Evolutionary conservation across 2,797 vertebrate genomes (phyloP).

Genomic region (Thamnophis elegans): DNA sequence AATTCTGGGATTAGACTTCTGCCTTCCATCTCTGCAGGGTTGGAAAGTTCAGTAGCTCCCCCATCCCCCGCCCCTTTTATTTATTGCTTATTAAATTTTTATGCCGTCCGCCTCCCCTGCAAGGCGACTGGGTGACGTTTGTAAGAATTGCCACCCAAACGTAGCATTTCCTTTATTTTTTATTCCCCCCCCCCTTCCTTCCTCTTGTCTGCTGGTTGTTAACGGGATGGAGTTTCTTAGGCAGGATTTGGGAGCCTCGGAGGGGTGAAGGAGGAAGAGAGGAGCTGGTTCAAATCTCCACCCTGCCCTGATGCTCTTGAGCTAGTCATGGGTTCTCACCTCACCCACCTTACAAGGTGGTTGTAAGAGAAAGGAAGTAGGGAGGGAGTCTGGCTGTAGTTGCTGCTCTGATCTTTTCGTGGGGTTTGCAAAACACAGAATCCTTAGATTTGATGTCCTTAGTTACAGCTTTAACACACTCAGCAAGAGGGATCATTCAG

Average conservation of each 20-base stretch:
- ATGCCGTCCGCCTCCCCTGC: not conserved
- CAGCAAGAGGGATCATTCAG: not conserved
- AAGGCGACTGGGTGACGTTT: not conserved
- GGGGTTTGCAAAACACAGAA: not conserved
- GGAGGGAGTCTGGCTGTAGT: not conserved
- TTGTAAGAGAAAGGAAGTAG: not conserved
- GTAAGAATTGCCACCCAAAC: not conserved
- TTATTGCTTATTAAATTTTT: not conserved
- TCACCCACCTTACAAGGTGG: not conserved
- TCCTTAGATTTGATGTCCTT: not conserved
- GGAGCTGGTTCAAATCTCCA: not conserved
- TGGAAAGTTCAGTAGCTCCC: not conserved
- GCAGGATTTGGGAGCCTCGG: not conserved
- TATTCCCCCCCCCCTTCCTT: accelerated
- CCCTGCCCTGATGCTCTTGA: not conserved
- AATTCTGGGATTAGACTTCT: no score
- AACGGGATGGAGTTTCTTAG: not conserved
- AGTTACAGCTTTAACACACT: not conserved
- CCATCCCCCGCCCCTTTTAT: no score
- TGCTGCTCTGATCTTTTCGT: not conserved
- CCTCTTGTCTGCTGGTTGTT: not conserved
- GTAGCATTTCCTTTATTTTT: not conserved
- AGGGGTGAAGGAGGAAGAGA: not conserved
- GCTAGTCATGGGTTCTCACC: not conserved
- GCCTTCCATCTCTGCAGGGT: not conserved